Evolutionary conservation across 2,888 invertebrate species (phyloP).

Genomic region (Euplagia quadripunctaria): DNA sequence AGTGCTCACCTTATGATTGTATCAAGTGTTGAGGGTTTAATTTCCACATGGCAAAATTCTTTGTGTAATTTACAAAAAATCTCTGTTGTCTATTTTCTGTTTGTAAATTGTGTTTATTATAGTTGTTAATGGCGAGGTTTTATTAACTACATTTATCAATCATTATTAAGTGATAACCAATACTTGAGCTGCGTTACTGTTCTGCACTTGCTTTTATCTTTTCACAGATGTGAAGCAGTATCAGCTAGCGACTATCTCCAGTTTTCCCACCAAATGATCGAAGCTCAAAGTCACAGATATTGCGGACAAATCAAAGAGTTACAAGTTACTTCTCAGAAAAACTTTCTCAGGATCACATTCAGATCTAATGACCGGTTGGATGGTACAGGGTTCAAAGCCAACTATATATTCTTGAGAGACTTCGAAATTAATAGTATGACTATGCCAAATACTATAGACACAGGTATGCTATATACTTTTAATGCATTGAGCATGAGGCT

Average conservation of each 20-base stretch:
- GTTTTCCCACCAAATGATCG: slow-evolving; percentile 96
- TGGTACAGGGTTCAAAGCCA: slow-evolving; percentile 97
- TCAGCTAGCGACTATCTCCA: slow-evolving; percentile 98
- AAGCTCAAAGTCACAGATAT: slow-evolving; percentile 93
- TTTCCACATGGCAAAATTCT: too few relatives aligned
- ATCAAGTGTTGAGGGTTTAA: too few relatives aligned
- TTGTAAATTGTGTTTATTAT: too few relatives aligned
- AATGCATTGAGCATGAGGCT: too few relatives aligned
- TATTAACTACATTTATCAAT: too few relatives aligned
- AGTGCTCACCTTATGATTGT: too few relatives aligned
- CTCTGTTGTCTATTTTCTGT: too few relatives aligned
- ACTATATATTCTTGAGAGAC: slow-evolving; percentile 94
- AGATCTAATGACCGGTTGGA: slow-evolving; percentile 97
- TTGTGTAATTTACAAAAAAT: too few relatives aligned
- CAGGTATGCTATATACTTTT: slow-evolving; percentile 55
- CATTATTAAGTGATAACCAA: too few relatives aligned
- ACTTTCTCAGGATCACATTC: slow-evolving; percentile 97
- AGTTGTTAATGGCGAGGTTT: too few relatives aligned
- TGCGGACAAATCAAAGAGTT: slow-evolving; percentile 95
- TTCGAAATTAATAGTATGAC: slow-evolving; percentile 86
- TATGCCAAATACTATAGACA: slow-evolving; percentile 69
- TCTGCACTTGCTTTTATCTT: background rate
- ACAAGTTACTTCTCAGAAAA: slow-evolving; percentile 93
- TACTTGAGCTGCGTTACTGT: background rate
- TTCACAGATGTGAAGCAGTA: slow-evolving; percentile 93